phyloP scores from a whole-genome alignment of 2,888 invertebrate genomes.

The Perizoma affinitatum region DNA sequence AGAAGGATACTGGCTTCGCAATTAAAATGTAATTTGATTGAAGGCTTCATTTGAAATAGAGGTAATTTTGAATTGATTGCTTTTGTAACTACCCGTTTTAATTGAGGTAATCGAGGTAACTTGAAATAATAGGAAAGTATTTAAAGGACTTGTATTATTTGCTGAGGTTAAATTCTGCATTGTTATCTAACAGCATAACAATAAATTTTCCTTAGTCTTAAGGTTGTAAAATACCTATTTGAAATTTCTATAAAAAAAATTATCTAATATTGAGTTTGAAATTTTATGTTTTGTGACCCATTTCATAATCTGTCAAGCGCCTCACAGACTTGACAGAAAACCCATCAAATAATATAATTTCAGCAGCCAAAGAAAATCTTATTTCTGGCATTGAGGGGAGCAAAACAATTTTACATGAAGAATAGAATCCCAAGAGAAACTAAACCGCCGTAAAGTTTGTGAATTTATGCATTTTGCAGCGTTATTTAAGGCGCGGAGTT shows the following conservation, averaged over 20 bases:
- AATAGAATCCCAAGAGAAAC: constrained; percentile 27
- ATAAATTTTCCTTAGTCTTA: too few species aligned
- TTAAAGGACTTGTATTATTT: too few species aligned
- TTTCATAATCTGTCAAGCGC: constrained; percentile 7
- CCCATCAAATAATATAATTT: constrained; percentile 34
- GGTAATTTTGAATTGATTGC: constrained; percentile 18
- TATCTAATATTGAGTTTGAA: too few species aligned
- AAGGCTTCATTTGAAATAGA: constrained; percentile 16
- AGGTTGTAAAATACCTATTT: too few species aligned
- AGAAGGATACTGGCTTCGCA: constrained; percentile 17
- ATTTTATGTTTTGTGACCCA: too few species aligned
- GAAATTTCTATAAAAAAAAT: too few species aligned
- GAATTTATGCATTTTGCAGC: constrained; percentile 37
- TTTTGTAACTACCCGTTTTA: constrained; percentile 15
- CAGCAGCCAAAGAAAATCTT: constrained; percentile 29
- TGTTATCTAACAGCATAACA: too few species aligned
- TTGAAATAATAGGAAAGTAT: too few species aligned
- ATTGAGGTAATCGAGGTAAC: constrained; percentile 10
- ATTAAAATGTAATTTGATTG: constrained; percentile 27
- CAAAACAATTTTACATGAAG: constrained; percentile 35
- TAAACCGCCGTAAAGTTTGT: constrained; percentile 25
- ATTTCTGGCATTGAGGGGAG: constrained; percentile 32
- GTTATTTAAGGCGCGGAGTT: constrained; percentile 16
- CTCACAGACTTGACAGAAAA: constrained; percentile 30
- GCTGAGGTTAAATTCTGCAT: too few species aligned